Conservation (phyloP, 2,888 invertebrate genomes). For the Cecidostiba fungosa region DNA sequence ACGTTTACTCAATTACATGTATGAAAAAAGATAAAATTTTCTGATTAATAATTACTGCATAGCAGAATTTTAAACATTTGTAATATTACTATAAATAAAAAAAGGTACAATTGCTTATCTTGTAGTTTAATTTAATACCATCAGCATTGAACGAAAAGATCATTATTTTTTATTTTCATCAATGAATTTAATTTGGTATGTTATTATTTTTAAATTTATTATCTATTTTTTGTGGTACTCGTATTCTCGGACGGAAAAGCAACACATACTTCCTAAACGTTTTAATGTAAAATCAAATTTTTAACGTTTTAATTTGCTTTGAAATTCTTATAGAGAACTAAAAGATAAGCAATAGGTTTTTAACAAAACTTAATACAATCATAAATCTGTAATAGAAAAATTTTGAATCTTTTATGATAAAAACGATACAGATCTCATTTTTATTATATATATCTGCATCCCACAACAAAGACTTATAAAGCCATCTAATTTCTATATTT, state of each 20-base stretch:
- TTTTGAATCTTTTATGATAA: constrained; percentile 24
- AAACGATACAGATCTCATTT: constrained; percentile 16
- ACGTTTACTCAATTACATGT: background rate
- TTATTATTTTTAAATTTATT: background rate
- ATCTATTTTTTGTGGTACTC: background rate
- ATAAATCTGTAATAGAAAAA: constrained; percentile 15
- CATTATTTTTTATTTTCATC: background rate
- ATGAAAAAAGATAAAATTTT: constrained; percentile 42
- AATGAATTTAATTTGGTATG: background rate
- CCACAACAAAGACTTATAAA: background rate
- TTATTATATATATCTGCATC: background rate
- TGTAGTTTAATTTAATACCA: constrained; percentile 21
- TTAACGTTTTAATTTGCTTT: constrained; percentile 6
- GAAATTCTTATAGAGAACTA: constrained; percentile 5
- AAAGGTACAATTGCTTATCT: constrained; percentile 37
- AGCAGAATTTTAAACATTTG: constrained; percentile 19
- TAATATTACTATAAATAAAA: constrained; percentile 23
- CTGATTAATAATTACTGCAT: constrained; percentile 13
- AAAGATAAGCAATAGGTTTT: constrained; percentile 34
- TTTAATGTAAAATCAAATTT: background rate
- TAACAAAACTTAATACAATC: constrained; percentile 41
- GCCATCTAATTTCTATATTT: background rate
- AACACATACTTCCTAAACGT: background rate
- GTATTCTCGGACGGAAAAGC: background rate
- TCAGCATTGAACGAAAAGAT: background rate